phyloP scores from a whole-genome alignment of 2,113 vertebrate species.

The Larimichthys polyactis region DNA sequence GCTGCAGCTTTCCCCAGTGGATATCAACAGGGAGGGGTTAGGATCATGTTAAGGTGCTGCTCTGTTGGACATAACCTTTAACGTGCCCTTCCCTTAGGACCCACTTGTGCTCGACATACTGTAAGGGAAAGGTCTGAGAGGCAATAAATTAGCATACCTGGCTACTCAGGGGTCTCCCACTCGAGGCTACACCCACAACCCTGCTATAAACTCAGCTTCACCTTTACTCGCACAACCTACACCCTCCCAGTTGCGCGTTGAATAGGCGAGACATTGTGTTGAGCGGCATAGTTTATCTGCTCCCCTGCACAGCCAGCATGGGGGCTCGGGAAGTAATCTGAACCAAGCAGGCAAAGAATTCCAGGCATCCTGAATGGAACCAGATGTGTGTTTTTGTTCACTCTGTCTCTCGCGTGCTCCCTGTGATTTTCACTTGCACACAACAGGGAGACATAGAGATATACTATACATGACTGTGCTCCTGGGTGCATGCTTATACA shows the following conservation, averaged over 20 bases:
- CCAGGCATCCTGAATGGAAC: conserved; percentile 77
- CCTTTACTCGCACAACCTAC: conserved; percentile 29
- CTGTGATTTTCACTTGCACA: conserved; percentile 22
- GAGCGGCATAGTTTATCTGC: conserved; percentile 62
- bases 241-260: conserved; percentile 33
- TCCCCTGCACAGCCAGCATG: conserved; percentile 60
- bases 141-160: conserved; percentile 35
- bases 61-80: conserved; percentile 38
- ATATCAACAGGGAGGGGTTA: conserved; percentile 17
- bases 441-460: conserved; percentile 7
- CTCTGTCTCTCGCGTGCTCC: conserved; percentile 6
- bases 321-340: conserved; percentile 70
- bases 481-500: neutral
- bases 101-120: conserved; percentile 9
- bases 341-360: conserved; percentile 76
- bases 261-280: conserved; percentile 69
- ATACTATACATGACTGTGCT: conserved; percentile 6
- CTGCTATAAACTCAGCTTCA: conserved; percentile 52
- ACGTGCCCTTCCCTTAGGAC: conserved; percentile 1
- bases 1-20: conserved; percentile 21
- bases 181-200: conserved; percentile 22
- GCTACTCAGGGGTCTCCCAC: conserved; percentile 34
- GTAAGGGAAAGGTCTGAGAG: conserved; percentile 19
- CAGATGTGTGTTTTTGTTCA: conserved; percentile 74
- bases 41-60: conserved; percentile 27